phyloP scores from a whole-genome alignment of 2,797 vertebrate species.

The Ambastaia sidthimunki region DNA sequence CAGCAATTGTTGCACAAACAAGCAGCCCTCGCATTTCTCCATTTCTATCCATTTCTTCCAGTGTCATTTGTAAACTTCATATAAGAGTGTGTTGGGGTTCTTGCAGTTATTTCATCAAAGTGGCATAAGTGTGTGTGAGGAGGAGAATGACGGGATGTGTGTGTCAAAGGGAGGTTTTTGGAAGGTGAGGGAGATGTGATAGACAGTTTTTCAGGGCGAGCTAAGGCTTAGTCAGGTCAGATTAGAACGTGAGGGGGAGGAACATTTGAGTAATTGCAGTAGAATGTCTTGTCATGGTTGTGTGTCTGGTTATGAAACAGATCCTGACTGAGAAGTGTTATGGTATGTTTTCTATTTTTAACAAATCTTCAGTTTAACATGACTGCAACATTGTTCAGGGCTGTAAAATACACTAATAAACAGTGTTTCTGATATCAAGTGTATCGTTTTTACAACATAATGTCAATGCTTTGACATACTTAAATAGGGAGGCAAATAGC shows the following conservation, averaged over 20 bases:
- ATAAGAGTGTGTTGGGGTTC: background rate
- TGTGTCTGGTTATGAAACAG: background rate
- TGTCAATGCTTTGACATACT: background rate
- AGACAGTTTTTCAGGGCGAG: background rate
- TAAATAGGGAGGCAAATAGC: background rate
- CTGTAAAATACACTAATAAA: background rate
- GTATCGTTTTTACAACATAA: background rate
- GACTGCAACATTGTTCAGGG: background rate
- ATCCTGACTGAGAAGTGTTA: background rate
- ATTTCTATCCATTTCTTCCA: too few species aligned
- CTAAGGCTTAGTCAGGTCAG: slow-evolving; percentile 1
- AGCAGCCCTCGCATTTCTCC: too few species aligned
- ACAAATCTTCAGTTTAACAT: background rate
- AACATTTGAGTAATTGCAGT: background rate
- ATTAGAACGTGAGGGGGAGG: background rate
- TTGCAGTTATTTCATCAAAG: background rate
- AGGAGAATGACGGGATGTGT: background rate
- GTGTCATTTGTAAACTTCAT: too few species aligned
- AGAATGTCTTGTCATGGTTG: background rate
- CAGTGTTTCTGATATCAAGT: background rate
- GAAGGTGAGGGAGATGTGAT: slow-evolving; percentile 10
- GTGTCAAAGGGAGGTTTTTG: background rate
- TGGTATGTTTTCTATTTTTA: background rate
- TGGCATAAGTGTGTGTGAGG: background rate
- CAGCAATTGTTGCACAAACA: too few species aligned